Evolutionary conservation across 37 sponge, comb jelly and placozoan genomes (phyloP).

Genomic region (Dysidea cf. avara): DNA sequence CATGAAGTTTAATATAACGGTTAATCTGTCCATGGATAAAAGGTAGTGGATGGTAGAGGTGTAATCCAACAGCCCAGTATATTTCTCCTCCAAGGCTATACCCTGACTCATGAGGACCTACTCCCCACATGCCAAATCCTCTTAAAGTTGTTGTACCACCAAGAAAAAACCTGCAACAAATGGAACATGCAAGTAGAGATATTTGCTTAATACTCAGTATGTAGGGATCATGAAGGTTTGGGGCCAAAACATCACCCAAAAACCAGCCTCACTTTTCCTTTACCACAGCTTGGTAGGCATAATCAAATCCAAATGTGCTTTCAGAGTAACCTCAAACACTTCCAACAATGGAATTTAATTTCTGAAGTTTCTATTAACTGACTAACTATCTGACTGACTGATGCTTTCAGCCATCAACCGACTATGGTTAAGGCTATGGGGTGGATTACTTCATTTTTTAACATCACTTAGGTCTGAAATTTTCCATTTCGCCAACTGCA

Average conservation of each 20-base stretch:
- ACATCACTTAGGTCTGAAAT: no score
- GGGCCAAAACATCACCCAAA: no score
- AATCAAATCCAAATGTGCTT: no score
- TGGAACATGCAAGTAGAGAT: conserved; percentile 8
- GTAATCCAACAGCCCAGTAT: conserved; percentile 77
- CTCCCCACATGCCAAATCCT: conserved; percentile 89
- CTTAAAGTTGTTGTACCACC: conserved; percentile 81
- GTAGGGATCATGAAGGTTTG: no score
- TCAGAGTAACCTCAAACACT: no score
- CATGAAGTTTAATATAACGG: conserved; percentile 51
- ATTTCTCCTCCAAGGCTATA: conserved; percentile 74
- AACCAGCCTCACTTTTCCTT: no score
- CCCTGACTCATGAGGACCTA: conserved; percentile 62
- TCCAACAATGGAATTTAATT: not conserved
- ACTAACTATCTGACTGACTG: no score
- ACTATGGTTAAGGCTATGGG: no score
- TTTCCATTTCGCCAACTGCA: no score
- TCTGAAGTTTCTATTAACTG: no score
- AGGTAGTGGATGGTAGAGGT: conserved; percentile 79
- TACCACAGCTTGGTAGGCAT: not conserved
- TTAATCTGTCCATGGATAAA: conserved; percentile 34
- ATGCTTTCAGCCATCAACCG: no score
- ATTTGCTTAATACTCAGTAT: conserved; percentile 4
- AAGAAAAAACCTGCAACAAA: conserved; percentile 71
- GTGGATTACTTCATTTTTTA: no score